phyloP scores from a whole-genome alignment of 1,140 invertebrate species.

The Monomorium pharaonis region DNA sequence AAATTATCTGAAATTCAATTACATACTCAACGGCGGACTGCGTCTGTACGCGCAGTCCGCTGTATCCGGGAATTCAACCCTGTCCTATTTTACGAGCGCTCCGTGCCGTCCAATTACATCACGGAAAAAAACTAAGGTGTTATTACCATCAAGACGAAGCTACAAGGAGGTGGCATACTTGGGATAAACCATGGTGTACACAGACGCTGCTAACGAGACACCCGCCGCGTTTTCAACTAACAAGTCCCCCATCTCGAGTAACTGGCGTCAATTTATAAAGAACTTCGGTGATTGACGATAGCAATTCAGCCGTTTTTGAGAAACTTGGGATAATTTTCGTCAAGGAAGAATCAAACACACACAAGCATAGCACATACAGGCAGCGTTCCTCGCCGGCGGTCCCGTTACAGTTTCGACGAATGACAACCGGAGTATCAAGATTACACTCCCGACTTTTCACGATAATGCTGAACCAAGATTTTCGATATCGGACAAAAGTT shows the following conservation, averaged over 20 bases:
- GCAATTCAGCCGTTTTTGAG: constrained; percentile 53
- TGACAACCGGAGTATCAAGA: constrained; percentile 51
- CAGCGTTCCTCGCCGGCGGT: not conserved
- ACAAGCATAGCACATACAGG: not conserved
- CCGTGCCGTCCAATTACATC: constrained; percentile 50
- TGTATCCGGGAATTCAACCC: not conserved
- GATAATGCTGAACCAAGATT: constrained; percentile 51
- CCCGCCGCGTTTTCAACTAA: constrained; percentile 32
- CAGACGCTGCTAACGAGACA: constrained; percentile 55
- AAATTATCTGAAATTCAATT: constrained; percentile 61
- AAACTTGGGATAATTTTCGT: constrained; percentile 31
- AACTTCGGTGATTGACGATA: constrained; percentile 35
- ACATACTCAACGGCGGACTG: not conserved
- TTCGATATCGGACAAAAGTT: constrained; percentile 56
- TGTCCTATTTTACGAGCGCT: constrained; percentile 21
- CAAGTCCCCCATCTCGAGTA: constrained; percentile 32
- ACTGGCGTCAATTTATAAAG: constrained; percentile 45
- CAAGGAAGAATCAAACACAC: not conserved
- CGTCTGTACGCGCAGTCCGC: not conserved
- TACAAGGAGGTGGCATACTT: not conserved
- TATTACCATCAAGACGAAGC: constrained; percentile 17
- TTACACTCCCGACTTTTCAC: constrained; percentile 27
- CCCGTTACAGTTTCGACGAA: constrained; percentile 47
- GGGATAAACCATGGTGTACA: not conserved
- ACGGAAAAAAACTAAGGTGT: constrained; percentile 26